Conservation (phyloP, 2,113 vertebrate species). For the Mystacornis crossleyi region DNA sequence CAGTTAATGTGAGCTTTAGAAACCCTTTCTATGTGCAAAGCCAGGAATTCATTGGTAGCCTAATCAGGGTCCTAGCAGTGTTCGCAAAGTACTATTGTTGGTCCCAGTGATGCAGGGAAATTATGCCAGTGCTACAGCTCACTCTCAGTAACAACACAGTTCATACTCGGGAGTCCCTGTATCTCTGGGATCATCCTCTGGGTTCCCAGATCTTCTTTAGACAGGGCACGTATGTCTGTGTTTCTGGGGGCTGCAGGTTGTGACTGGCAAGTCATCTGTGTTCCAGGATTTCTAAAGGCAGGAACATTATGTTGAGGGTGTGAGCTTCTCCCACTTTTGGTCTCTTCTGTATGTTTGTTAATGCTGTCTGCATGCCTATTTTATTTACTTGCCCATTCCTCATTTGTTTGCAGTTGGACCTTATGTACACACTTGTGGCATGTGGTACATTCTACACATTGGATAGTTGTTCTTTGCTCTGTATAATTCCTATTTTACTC, state of each 20-base stretch:
- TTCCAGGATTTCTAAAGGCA: not conserved
- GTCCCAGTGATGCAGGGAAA: not conserved
- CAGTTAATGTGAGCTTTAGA: not conserved
- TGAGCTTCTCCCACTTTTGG: not conserved
- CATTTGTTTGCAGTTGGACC: not conserved
- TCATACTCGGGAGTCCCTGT: fast-evolving
- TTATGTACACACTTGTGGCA: not conserved
- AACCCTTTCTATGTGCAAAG: not conserved
- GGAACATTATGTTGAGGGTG: not conserved
- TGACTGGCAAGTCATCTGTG: not conserved
- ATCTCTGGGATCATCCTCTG: not conserved
- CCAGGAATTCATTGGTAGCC: not conserved
- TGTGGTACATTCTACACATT: not conserved
- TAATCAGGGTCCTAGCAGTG: not conserved
- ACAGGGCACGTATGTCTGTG: not conserved
- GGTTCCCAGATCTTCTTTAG: not conserved
- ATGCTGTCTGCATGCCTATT: not conserved
- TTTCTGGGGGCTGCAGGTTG: fast-evolving
- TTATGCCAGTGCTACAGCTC: not conserved
- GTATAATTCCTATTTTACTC: not conserved
- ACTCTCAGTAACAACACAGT: not conserved
- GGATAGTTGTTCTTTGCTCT: not conserved
- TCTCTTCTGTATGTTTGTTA: not conserved
- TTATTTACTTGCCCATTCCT: not conserved
- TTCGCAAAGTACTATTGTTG: not conserved